Evolutionary conservation across 2,113 vertebrate species (phyloP), one percentile per base, ranked within the genome.

Genomic region (Embiotoca jacksoni): DNA sequence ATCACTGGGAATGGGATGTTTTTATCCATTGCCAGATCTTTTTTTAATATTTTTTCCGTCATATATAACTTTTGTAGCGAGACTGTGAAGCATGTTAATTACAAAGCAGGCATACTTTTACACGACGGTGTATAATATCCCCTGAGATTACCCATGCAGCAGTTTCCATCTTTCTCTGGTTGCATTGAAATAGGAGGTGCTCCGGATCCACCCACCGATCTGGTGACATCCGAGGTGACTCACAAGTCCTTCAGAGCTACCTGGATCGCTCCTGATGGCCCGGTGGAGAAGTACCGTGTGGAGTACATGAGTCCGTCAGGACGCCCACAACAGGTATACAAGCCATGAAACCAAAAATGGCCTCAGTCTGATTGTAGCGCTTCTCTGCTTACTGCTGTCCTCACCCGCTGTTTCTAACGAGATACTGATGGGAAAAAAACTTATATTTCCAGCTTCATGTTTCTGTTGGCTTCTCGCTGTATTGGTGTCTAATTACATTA

Each of bases 181-280:
- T 68, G n/a, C 2, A 15, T 58, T 13, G 57, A 15, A 82, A 66
- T 33, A 95, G 94, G 93, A 85, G 92, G 90, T 15, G 69, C 82
- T 31, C 89, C 89, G 0, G 91, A 85, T 39, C 73, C 97, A 35
- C 96, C 98, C 30, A 96, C 96, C 77, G 92, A 97, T 90, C 92
- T 99, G 78, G 92, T 95, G 75, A 98, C 96, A 78, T 99, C 97
- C 1, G 97, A 99, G 72, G 94, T 95, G 63, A 99, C 97, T 41
- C 94, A 97, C 83, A 91, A 94, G 57, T 97, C 97, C 52, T 98
- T 99, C 91, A 92, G 97, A 85, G 95, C 95, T 66, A 96, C 94
- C 56, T 99, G 98, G 98, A 96, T 57, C 0, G 95, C 91, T 46
- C 97, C 98, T 10, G 92, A 96, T 5, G 95, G 93, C 33, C 95